Evolutionary conservation across 1,140 invertebrate genomes (phyloP), one percentile per base, ranked within the genome.

Genomic region (Drosophila auraria): DNA sequence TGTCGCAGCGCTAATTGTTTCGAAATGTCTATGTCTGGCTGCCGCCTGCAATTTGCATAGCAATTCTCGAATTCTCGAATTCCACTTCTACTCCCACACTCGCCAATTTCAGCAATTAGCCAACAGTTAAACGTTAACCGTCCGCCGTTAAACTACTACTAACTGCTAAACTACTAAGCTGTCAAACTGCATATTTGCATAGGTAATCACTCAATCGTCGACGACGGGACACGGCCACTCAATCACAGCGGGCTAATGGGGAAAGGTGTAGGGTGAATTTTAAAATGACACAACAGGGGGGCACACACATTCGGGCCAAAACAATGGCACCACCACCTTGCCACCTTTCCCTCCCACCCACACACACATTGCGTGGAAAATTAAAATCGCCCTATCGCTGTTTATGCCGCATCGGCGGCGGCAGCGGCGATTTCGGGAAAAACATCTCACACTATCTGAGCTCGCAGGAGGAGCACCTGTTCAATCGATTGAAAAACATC

Each of bases 151-250:
- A 36, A 9, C 47, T 20, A 12, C 59, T 23, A 61, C 54, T 57
- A 61, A 61, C 45, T 27, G 58, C 58, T 60, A 60, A 49, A 33
- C 27, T 50, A 51, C 25, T 27, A 50, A 66, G 15, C 62, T 40
- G 68, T 68, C 68, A 33, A 45, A 49, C 50, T 69, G 64, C 68
- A 69, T 71, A 69, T 69, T 71, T 71, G 68, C 68, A 71, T 71
- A 49, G 63, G 50, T 71, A 69, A 69, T 69, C 40, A 15, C 49
- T 38, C 27, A 65, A 70, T 66, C 40, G 66, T 14, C 61, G 9
- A 58, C 14, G 9, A 44, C 14, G 40, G 58, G 20, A 72, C 47
- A 40, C 27, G 44, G 44, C 53, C 53, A 40, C 23, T 56, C 61
- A 64, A 66, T 60, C 15, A 33, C 36, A 3, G 54, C 33, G 20